phyloP scores from a whole-genome alignment of 2,888 invertebrate genomes.

The Dichetophora obliterata region DNA sequence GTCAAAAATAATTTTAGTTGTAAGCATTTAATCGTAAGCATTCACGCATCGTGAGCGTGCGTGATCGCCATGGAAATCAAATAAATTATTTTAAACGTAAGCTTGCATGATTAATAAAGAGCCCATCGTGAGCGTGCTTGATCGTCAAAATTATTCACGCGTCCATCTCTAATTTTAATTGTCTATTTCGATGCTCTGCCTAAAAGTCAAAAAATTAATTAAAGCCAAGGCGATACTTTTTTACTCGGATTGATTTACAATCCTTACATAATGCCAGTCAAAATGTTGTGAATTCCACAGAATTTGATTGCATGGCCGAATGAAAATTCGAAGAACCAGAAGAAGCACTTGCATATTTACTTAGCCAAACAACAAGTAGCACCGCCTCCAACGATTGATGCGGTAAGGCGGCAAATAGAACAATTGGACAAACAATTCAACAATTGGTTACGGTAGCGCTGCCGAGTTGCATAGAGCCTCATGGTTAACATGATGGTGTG shows the following conservation, averaged over 20 bases:
- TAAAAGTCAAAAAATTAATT: no score
- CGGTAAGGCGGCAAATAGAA: conserved; percentile 33
- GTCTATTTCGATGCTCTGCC: no score
- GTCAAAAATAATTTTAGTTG: no score
- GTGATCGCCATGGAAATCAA: no score
- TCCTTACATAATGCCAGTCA: background rate
- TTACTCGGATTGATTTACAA: background rate
- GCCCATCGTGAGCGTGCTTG: no score
- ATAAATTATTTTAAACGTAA: no score
- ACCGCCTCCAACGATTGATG: conserved; percentile 20
- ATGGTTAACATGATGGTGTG: background rate
- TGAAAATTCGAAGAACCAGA: conserved; percentile 20
- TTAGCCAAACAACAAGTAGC: conserved; percentile 23
- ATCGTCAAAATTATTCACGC: no score
- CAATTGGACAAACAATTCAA: conserved; percentile 30
- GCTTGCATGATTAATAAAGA: no score
- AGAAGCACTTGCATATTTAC: conserved; percentile 1
- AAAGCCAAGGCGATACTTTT: background rate
- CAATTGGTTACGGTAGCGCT: conserved; percentile 26
- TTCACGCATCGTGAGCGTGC: no score
- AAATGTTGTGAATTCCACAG: conserved; percentile 27
- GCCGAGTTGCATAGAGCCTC: no score
- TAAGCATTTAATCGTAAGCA: no score
- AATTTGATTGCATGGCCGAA: conserved; percentile 1
- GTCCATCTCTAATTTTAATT: no score